Percentiles rank a stretch among this genome's conserved stretches.
These are phyloP conservation scores for Adineta ricciae DNA, from an alignment of 2,888 invertebrate genomes.

Conservation along the genomic window DNA sequence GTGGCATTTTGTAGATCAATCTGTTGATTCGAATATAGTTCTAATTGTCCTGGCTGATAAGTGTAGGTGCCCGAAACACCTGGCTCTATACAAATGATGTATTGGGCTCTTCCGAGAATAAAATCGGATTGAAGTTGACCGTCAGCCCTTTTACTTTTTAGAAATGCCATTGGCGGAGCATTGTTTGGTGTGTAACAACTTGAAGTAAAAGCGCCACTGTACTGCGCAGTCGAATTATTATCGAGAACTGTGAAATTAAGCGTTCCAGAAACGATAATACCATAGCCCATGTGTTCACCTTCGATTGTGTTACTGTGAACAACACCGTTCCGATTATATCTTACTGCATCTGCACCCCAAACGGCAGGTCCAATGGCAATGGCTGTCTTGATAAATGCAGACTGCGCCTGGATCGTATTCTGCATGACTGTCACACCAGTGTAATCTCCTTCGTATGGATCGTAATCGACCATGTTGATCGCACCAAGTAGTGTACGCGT, in stretches of 20 bases:
- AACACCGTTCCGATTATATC: neutral
- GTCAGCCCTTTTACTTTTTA: neutral
- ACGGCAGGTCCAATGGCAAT: neutral
- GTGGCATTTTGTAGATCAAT: neutral
- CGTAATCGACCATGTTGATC: neutral
- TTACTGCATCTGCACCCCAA: neutral
- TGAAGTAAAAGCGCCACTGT: neutral
- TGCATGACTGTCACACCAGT: neutral
- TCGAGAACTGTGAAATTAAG: neutral
- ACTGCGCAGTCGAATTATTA: neutral
- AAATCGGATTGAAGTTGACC: neutral
- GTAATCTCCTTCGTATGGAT: neutral
- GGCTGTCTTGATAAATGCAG: neutral
- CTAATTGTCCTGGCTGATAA: neutral
- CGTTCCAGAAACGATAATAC: neutral
- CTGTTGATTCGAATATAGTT: neutral
- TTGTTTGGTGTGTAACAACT: neutral
- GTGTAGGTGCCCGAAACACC: neutral
- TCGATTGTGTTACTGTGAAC: neutral
- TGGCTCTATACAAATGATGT: neutral
- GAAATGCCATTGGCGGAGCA: neutral
- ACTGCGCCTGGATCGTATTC: neutral
- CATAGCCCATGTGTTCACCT: neutral
- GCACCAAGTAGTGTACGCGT: neutral
- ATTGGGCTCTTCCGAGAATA: neutral